Conservation (phyloP, 2,113 vertebrate genomes). For the Microcebus ravelobensis region DNA sequence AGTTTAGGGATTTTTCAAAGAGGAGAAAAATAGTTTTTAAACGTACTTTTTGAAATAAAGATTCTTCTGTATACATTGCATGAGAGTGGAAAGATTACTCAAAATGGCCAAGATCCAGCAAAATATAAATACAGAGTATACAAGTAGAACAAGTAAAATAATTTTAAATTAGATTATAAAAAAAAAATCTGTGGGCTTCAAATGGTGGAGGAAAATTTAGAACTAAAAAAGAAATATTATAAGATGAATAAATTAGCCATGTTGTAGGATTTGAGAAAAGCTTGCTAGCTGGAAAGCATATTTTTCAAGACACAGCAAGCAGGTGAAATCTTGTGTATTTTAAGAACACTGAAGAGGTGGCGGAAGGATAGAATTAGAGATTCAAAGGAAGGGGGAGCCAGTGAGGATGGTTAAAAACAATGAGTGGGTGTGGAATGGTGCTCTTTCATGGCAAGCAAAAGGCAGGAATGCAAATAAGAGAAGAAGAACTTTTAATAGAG, state of each 20-base stretch:
- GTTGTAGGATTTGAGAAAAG: constrained; percentile 9
- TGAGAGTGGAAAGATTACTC: background rate
- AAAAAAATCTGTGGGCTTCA: constrained; percentile 22
- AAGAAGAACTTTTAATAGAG: background rate
- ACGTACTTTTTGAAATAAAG: background rate
- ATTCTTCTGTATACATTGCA: background rate
- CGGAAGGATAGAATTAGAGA: constrained; percentile 72
- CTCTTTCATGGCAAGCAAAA: constrained; percentile 35
- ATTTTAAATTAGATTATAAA: constrained; percentile 37
- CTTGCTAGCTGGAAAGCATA: background rate
- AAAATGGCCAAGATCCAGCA: background rate
- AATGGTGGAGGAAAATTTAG: background rate
- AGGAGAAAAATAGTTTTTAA: background rate
- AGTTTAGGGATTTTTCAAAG: constrained; percentile 2
- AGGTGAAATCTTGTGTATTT: constrained; percentile 71
- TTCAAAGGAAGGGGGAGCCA: constrained; percentile 55
- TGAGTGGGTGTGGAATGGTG: constrained; percentile 21
- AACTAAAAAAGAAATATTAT: constrained; percentile 11
- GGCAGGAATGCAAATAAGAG: background rate
- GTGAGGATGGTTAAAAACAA: constrained; percentile 53
- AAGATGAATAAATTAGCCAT: background rate
- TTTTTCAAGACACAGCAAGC: constrained; percentile 48
- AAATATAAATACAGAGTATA: background rate
- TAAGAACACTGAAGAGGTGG: constrained; percentile 74
- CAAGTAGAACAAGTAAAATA: background rate